phyloP scores from a whole-genome alignment of 1,140 invertebrate species.

The Oryctes rhinoceros region DNA sequence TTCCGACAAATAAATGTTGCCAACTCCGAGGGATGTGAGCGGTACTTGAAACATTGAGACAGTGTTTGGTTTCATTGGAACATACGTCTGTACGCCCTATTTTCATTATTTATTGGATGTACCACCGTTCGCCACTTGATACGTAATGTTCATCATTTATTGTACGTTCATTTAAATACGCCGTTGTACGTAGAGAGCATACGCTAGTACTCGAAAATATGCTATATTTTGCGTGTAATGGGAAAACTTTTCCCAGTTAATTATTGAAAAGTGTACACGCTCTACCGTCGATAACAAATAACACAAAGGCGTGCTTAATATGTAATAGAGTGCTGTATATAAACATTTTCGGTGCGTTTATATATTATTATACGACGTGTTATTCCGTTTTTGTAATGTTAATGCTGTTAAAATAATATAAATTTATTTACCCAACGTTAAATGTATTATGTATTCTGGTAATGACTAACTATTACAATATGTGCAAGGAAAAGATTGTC shows the following conservation, averaged over 20 bases:
- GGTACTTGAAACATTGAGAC: conserved; percentile 34
- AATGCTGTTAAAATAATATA: too few species aligned
- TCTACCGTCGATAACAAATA: not conserved
- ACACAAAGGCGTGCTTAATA: too few species aligned
- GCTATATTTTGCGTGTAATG: conserved; percentile 28
- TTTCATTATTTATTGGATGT: conserved; percentile 28
- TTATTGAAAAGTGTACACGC: conserved; percentile 17
- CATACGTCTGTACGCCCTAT: conserved; percentile 22
- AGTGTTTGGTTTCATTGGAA: conserved; percentile 36
- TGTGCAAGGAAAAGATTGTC: too few species aligned
- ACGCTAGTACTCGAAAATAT: conserved; percentile 26
- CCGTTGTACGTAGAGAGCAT: conserved; percentile 4
- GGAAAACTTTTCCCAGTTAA: conserved; percentile 35
- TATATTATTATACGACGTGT: too few species aligned
- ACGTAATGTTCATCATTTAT: conserved; percentile 34
- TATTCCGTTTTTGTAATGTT: too few species aligned
- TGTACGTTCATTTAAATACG: conserved; percentile 31
- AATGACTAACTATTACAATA: too few species aligned
- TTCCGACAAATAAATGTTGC: conserved; percentile 36
- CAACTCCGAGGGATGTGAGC: not conserved
- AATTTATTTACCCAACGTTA: too few species aligned
- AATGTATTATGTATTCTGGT: too few species aligned
- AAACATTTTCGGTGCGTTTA: too few species aligned
- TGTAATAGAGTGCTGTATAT: too few species aligned
- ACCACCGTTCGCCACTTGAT: conserved; percentile 27